Evolutionary conservation across 2,888 invertebrate genomes (phyloP).

Genomic region (Pocota personata): DNA sequence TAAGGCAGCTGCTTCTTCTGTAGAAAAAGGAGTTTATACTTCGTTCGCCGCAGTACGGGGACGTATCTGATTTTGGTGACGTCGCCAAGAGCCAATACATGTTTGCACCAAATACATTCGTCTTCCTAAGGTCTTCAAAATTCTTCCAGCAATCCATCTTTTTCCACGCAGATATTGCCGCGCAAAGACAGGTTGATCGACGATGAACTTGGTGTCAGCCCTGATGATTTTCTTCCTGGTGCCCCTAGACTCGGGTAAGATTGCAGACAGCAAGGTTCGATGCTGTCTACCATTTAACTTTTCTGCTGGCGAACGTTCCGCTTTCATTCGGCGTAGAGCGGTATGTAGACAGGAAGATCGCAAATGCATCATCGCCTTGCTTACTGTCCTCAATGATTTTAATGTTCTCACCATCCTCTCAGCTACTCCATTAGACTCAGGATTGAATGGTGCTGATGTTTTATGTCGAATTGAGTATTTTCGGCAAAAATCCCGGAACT

Average conservation of each 20-base stretch:
- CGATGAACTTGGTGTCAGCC: no score
- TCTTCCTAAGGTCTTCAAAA: background rate
- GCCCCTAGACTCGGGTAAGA: no score
- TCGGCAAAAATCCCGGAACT: constrained; percentile 72
- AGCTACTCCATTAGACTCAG: constrained; percentile 74
- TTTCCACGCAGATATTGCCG: background rate
- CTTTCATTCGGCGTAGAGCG: constrained; percentile 11
- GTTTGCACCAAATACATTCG: no score
- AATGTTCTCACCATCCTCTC: constrained; percentile 58
- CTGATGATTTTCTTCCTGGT: no score
- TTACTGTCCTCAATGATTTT: background rate
- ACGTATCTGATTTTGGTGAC: background rate
- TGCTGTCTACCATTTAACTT: background rate
- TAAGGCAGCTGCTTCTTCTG: background rate
- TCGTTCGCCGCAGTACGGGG: background rate
- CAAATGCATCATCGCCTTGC: background rate
- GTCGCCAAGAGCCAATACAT: background rate
- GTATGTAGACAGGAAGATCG: constrained; percentile 13
- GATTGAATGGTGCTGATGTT: constrained; percentile 72
- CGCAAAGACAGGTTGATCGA: background rate
- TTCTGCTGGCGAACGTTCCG: constrained; percentile 21
- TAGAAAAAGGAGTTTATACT: background rate
- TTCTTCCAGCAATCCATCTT: background rate
- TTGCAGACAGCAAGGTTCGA: no score
- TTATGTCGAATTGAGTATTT: constrained; percentile 73